A percentile compares a stretch with the other conserved stretches of the same genome.
Conservation (phyloP, 2,888 invertebrate species). For the Euphydryas editha region DNA sequence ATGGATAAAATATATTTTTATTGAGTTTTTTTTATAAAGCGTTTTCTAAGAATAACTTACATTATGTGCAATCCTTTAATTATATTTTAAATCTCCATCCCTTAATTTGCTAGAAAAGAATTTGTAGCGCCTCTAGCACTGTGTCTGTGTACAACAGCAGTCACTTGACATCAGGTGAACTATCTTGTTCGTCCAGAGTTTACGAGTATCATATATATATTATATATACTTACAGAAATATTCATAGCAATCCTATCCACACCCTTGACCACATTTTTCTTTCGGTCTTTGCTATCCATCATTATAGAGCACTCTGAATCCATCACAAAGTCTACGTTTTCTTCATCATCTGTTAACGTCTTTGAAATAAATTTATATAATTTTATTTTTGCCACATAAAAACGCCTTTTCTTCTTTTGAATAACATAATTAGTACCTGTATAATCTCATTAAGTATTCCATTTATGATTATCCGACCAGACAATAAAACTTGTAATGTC, state of each 20-base stretch:
- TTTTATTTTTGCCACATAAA: too few species aligned
- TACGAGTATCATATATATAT: background rate
- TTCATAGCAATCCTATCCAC: conserved; percentile 55
- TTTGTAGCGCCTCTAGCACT: too few species aligned
- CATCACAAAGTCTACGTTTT: conserved; percentile 60
- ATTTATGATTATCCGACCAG: conserved; percentile 71
- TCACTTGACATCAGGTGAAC: too few species aligned
- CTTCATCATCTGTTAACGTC: conserved; percentile 58
- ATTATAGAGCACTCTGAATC: conserved; percentile 72
- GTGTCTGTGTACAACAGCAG: too few species aligned
- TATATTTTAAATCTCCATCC: too few species aligned
- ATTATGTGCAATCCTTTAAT: too few species aligned
- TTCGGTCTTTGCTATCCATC: conserved; percentile 62
- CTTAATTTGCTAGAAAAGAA: too few species aligned
- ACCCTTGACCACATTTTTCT: conserved; percentile 46
- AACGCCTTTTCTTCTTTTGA: background rate
- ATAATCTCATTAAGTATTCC: conserved; percentile 75
- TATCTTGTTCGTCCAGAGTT: too few species aligned
- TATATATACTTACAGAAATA: conserved; percentile 55
- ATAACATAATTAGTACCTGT: conserved; percentile 48
- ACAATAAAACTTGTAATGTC: conserved; percentile 69
- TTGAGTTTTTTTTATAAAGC: too few species aligned
- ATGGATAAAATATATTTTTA: too few species aligned
- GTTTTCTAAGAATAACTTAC: too few species aligned
- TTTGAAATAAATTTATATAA: background rate